These are phyloP conservation scores for Caenorhabditis remanei DNA, from an alignment of 1,140 invertebrate genomes.

Conservation along the genomic window DNA sequence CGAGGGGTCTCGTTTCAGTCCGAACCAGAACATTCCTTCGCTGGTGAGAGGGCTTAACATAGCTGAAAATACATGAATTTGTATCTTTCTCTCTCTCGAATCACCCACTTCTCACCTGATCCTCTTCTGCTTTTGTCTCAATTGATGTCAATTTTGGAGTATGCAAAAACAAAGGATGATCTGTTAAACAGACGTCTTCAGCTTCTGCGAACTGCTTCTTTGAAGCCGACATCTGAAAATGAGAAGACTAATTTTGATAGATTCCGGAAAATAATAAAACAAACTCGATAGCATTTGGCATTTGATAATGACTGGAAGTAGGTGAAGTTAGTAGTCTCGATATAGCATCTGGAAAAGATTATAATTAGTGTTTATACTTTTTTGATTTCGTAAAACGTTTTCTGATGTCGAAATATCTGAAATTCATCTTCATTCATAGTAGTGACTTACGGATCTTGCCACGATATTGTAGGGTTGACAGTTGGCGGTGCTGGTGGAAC, in stretches of 20 bases:
- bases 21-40: conserved; percentile 33
- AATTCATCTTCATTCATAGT: neutral
- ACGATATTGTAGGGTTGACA: neutral
- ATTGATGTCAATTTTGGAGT: neutral
- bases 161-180: conserved; percentile 5
- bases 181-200: neutral
- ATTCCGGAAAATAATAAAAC: neutral
- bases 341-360: neutral
- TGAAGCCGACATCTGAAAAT: neutral
- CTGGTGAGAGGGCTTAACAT: neutral
- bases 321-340: neutral
- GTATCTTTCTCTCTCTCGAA: neutral
- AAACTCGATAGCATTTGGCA: conserved; percentile 15
- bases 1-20: conserved; percentile 3
- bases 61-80: neutral
- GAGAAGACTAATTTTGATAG: neutral
- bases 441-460: conserved; percentile 7
- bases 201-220: conserved; percentile 23
- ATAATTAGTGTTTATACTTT: no score
- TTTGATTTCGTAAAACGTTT: neutral
- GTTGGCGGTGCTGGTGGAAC: neutral
- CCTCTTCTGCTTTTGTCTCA: neutral
- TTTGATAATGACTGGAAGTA: neutral
- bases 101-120: neutral
- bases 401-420: neutral